Percentiles rank a stretch among this genome's conserved stretches.
Conservation (phyloP, 2,888 invertebrate genomes). For the Hylaea fasciaria region DNA sequence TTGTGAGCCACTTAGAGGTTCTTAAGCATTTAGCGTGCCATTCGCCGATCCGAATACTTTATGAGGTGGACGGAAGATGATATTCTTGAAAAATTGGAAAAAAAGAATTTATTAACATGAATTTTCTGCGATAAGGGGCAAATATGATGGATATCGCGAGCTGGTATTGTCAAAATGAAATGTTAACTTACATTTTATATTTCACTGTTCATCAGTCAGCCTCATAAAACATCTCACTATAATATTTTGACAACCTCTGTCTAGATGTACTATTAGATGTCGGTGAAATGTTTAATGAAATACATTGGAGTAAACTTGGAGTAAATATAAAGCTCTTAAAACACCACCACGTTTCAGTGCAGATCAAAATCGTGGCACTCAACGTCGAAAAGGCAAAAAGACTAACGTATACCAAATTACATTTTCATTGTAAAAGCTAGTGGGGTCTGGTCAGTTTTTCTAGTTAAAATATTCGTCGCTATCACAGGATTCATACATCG, state of each 20-base stretch:
- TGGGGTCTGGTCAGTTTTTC: slow-evolving; percentile 56
- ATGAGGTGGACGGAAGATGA: slow-evolving; percentile 19
- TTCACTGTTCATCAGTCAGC: too few relatives aligned
- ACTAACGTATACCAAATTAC: slow-evolving; percentile 42
- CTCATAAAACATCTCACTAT: too few relatives aligned
- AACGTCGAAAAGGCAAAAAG: slow-evolving; percentile 35
- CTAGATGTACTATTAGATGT: too few relatives aligned
- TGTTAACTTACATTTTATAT: too few relatives aligned
- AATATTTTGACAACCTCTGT: too few relatives aligned
- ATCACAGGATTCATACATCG: slow-evolving; percentile 79
- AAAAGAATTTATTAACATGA: too few relatives aligned
- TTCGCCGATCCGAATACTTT: slow-evolving; percentile 26
- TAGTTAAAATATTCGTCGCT: slow-evolving; percentile 72
- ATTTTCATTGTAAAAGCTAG: slow-evolving; percentile 54
- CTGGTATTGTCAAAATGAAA: too few relatives aligned
- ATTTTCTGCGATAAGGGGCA: too few relatives aligned
- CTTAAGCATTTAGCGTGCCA: slow-evolving; percentile 27
- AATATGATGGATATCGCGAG: too few relatives aligned
- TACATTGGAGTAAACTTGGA: too few relatives aligned
- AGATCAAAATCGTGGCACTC: slow-evolving; percentile 26
- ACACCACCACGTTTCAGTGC: slow-evolving; percentile 1
- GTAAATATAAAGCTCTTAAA: background rate
- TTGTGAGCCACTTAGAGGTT: slow-evolving; percentile 33
- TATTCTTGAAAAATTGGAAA: too few relatives aligned
- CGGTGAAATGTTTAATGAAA: too few relatives aligned